A percentile compares a stretch with the other conserved stretches of the same genome.
phyloP scores from a whole-genome alignment of 1,140 invertebrate genomes.

The Brachionus koreanus region DNA sequence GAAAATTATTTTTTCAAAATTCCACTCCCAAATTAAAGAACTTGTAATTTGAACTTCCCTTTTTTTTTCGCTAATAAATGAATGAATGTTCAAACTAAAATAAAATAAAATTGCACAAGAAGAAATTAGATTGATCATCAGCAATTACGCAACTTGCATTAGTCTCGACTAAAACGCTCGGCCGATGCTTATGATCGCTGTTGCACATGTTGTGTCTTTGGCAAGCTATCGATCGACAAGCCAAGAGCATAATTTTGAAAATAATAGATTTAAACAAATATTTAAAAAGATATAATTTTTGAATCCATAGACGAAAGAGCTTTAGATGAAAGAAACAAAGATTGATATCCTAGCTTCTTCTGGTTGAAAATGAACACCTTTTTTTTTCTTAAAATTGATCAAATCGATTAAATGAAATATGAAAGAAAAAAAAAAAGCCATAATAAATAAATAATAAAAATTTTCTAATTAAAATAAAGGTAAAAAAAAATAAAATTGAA shows the following conservation, averaged over 20 bases:
- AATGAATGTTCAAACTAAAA: constrained; percentile 11
- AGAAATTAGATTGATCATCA: not conserved
- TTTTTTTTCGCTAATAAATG: not conserved
- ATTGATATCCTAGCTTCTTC: not conserved
- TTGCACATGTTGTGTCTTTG: not conserved
- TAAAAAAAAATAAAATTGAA: not conserved
- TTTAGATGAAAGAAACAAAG: too few species aligned
- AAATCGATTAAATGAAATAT: not conserved
- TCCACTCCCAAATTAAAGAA: constrained; percentile 1
- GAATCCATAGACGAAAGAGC: too few species aligned
- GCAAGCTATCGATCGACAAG: not conserved
- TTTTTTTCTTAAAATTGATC: not conserved
- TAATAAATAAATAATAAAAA: not conserved
- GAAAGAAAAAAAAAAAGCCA: not conserved
- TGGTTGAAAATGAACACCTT: not conserved
- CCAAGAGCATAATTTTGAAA: not conserved
- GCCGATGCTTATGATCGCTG: not conserved
- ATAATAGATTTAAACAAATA: not conserved
- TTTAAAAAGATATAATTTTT: too few species aligned
- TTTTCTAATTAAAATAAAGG: not conserved
- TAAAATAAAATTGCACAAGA: not conserved
- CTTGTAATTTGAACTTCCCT: constrained; percentile 36
- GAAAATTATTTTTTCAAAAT: not conserved
- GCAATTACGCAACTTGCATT: not conserved
- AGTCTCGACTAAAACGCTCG: not conserved